Evolutionary conservation across 2,888 invertebrate species (phyloP), one percentile per base, ranked within the genome.

Genomic region (Dorcus parallelipipedus): DNA sequence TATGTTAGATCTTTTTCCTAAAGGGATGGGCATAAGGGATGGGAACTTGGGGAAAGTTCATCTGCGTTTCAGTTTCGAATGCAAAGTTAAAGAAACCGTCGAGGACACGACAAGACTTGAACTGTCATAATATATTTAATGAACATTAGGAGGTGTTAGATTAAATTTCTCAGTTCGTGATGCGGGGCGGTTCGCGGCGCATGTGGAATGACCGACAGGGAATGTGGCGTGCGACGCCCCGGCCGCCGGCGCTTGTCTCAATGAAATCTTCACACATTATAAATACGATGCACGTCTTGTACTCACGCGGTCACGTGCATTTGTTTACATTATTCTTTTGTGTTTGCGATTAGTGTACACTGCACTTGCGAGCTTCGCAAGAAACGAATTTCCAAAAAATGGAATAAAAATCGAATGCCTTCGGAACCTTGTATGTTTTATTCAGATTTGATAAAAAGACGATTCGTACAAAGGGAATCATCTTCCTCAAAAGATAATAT

Each of bases 141-240:
- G 26, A 33, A 38, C 52, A 55, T 49, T 43, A 26, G 49, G 41
- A 59, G 56, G 60, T 60, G 60, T 60, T 57, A 60, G 57, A 60
- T 56, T 60, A 56, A 60, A 60, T 58, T 61, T 56, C 54, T 57
- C 47, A 52, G 56, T 56, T 61, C 63, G 63, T 61, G 61, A 56
- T 59, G 43, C 38, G 26, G 26, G 26, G 26, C 26, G 26, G 26
- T 33, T 33, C 26, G 26, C 45, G 52, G 51, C 54, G 60, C 63
- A 63, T 63, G 60, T 58, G 55, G 56, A 63, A 59, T 61, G 61
- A 63, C 52, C 58, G 61, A 59, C 59, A 61, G 61, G 59, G 63
- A 61, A 63, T 61, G 63, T 61, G 52, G 61, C 63, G 61, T 63
- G 63, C 63, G 63, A 63, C 63, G 56, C 63, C 61, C 57, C 54